Evolutionary conservation across 2,797 vertebrate species (phyloP).

Genomic region (Labeo calbasu): DNA sequence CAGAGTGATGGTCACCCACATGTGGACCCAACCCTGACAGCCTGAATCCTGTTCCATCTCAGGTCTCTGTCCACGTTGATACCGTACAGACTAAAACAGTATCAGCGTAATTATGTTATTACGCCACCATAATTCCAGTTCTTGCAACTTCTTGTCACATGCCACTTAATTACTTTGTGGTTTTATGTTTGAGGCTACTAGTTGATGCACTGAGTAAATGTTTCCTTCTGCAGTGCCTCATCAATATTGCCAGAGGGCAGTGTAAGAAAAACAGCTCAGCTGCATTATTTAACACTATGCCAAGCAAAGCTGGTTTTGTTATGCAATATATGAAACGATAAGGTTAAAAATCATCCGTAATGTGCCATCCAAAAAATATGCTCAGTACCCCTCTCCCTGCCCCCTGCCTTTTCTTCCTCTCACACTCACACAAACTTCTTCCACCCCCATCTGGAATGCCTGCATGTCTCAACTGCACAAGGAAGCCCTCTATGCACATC

Average conservation of each 20-base stretch:
- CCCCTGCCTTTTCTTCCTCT: background rate
- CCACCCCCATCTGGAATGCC: slow-evolving; percentile 62
- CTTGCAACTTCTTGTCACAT: slow-evolving; percentile 23
- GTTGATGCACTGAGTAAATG: slow-evolving; percentile 24
- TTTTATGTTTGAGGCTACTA: slow-evolving; percentile 29
- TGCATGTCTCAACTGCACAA: slow-evolving; percentile 59
- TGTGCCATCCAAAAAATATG: background rate
- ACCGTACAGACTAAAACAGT: slow-evolving; percentile 6
- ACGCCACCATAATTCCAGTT: slow-evolving; percentile 30
- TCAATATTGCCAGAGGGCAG: slow-evolving; percentile 54
- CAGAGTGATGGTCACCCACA: slow-evolving; percentile 71
- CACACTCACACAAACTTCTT: slow-evolving; percentile 47
- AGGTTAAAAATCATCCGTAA: background rate
- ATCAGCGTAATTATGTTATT: slow-evolving; percentile 17
- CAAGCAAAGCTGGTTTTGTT: slow-evolving; percentile 3
- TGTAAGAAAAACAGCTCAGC: slow-evolving; percentile 13
- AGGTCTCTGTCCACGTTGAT: slow-evolving; percentile 47
- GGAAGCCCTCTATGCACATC: slow-evolving; percentile 57
- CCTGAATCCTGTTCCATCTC: slow-evolving; percentile 60
- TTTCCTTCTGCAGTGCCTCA: slow-evolving; percentile 35
- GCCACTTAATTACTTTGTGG: slow-evolving; percentile 14
- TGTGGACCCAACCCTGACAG: slow-evolving; percentile 67
- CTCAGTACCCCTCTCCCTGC: slow-evolving; percentile 21
- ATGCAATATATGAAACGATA: slow-evolving; percentile 5
- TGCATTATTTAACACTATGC: background rate